A percentile compares a stretch with the other conserved stretches of the same genome.
Conservation (phyloP, 1,140 invertebrate species). For the Carcinoscorpius rotundicauda region DNA sequence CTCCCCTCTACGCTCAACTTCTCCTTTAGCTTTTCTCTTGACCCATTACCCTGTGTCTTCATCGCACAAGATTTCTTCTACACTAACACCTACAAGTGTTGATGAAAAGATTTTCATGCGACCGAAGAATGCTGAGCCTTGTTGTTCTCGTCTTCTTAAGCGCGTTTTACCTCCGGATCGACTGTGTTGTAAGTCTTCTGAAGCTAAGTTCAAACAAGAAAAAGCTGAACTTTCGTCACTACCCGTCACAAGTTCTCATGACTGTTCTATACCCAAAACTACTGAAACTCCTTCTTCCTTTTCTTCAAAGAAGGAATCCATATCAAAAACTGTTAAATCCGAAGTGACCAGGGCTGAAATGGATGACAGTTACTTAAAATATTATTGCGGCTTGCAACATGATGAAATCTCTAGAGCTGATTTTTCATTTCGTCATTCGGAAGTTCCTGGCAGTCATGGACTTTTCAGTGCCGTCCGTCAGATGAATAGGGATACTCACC, state of each 20-base stretch:
- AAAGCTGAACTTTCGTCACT: conserved; percentile 13
- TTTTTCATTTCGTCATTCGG: too few species aligned
- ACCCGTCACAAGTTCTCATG: background rate
- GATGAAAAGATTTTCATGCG: conserved; percentile 55
- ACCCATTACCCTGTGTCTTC: conserved; percentile 25
- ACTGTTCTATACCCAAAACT: too few species aligned
- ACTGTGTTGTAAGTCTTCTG: conserved; percentile 18
- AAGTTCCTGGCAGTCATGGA: too few species aligned
- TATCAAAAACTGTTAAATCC: too few species aligned
- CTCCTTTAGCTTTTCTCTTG: conserved; percentile 60
- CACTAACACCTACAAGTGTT: conserved; percentile 53
- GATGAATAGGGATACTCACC: too few species aligned
- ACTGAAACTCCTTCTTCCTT: too few species aligned
- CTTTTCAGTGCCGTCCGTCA: too few species aligned
- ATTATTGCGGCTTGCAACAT: too few species aligned
- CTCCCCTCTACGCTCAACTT: conserved; percentile 63
- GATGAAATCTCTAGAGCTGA: too few species aligned
- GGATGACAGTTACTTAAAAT: too few species aligned
- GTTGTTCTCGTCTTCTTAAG: conserved; percentile 74
- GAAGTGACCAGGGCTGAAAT: too few species aligned
- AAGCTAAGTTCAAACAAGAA: background rate
- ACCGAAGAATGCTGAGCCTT: conserved; percentile 67
- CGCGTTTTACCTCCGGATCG: conserved; percentile 79
- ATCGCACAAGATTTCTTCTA: conserved; percentile 43
- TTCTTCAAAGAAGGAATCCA: too few species aligned